phyloP scores from a whole-genome alignment of 1,140 invertebrate genomes.

The Lepidurus arcticus region DNA sequence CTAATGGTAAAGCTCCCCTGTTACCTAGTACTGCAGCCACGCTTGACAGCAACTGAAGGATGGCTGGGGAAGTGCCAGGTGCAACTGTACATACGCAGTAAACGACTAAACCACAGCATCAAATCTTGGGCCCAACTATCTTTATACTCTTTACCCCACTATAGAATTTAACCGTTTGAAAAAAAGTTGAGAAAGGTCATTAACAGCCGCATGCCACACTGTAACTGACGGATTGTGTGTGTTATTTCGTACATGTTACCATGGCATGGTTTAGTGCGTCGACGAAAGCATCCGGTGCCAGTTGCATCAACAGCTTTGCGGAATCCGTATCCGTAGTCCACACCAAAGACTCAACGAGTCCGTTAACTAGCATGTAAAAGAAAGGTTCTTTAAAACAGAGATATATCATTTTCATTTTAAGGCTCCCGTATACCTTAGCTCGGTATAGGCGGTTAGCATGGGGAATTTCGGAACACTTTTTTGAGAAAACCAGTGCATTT shows the following conservation, averaged over 20 bases:
- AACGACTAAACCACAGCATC: conserved; percentile 25
- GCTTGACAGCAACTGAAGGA: conserved; percentile 70
- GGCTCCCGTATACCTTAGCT: no score
- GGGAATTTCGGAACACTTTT: no score
- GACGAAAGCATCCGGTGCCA: conserved; percentile 74
- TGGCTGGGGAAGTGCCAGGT: conserved; percentile 36
- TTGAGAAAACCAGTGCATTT: no score
- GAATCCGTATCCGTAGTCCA: conserved; percentile 76
- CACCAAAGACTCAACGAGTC: conserved; percentile 75
- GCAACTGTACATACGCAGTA: conserved; percentile 34
- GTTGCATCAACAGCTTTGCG: conserved; percentile 63
- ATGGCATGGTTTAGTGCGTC: conserved; percentile 82
- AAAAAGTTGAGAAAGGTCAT: not conserved
- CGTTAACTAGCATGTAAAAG: conserved; percentile 54
- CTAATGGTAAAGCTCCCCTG: conserved; percentile 83
- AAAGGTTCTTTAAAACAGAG: not conserved
- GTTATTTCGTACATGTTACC: not conserved
- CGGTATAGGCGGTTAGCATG: conserved; percentile 39
- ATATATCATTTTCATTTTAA: no score
- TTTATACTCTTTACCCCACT: conserved; percentile 57
- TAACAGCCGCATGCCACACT: not conserved
- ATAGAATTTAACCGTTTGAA: conserved; percentile 39
- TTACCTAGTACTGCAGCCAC: conserved; percentile 58
- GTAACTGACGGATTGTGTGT: no score
- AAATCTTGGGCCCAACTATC: conserved; percentile 45